A percentile compares a stretch with the other conserved stretches of the same genome.
phyloP scores from a whole-genome alignment of 2,888 invertebrate genomes.

The Nephrotoma appendiculata region DNA sequence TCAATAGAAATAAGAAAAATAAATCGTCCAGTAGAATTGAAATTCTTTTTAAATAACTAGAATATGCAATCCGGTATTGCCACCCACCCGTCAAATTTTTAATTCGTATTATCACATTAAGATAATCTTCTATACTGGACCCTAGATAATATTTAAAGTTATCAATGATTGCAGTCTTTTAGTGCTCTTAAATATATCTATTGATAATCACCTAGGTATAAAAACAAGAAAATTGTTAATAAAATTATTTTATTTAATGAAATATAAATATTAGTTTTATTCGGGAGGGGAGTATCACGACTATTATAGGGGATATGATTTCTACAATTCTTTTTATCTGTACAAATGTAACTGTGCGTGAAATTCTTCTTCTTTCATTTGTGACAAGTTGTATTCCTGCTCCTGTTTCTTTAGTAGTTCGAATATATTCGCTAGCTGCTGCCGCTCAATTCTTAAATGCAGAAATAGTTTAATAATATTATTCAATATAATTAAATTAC shows the following conservation, averaged over 20 bases:
- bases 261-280: not conserved
- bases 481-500: not conserved
- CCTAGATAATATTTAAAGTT: not conserved
- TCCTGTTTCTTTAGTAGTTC: constrained; percentile 32
- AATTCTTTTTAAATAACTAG: too few species aligned
- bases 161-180: not conserved
- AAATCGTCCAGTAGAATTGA: too few species aligned
- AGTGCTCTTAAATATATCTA: not conserved
- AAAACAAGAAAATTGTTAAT: not conserved
- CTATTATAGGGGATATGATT: not conserved
- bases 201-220: not conserved
- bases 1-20: too few species aligned
- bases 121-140: too few species aligned
- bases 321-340: constrained; percentile 16
- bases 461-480: not conserved
- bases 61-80: too few species aligned
- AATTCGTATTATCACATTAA: too few species aligned
- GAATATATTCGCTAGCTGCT: constrained; percentile 33
- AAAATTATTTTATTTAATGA: not conserved
- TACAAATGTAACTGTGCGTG: constrained; percentile 29
- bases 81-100: too few species aligned
- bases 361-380: constrained; percentile 27
- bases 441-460: constrained; percentile 28
- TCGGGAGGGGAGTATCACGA: not conserved
- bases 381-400: constrained; percentile 29